These are phyloP conservation scores for Neopipo cinnamomea DNA, from an alignment of 2,113 vertebrate species.

Conservation along the genomic window DNA sequence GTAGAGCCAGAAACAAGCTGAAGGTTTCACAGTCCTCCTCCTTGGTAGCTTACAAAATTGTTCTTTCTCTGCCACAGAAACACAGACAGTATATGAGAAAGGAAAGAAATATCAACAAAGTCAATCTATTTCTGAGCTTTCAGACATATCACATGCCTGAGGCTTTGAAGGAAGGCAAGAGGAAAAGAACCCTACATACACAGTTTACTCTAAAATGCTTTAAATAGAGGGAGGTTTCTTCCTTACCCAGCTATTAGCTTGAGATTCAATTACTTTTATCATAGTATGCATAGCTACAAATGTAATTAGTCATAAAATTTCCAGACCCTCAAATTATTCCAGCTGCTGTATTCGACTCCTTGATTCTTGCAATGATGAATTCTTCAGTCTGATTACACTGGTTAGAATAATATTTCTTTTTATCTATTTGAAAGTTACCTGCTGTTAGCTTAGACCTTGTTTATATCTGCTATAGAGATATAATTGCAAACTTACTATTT, in stretches of 20 bases:
- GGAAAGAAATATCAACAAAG: conserved; percentile 7
- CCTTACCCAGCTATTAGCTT: neutral
- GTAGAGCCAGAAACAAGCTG: neutral
- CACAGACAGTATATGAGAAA: neutral
- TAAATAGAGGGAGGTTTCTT: neutral
- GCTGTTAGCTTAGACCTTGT: conserved; percentile 15
- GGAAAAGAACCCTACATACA: neutral
- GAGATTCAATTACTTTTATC: conserved; percentile 46
- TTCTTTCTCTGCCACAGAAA: neutral
- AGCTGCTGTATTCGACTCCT: neutral
- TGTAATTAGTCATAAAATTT: conserved; percentile 58
- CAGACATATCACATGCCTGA: neutral
- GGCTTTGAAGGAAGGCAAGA: neutral
- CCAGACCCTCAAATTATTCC: conserved; percentile 39
- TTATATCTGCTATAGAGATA: conserved; percentile 14
- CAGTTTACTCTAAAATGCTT: neutral
- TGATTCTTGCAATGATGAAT: conserved; percentile 10
- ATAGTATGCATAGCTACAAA: conserved; percentile 39
- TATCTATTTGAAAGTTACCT: conserved; percentile 29
- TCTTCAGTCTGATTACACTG: conserved; percentile 1
- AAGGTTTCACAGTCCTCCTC: neutral
- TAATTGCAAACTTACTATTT: conserved; percentile 47
- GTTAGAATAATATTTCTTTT: conserved; percentile 34
- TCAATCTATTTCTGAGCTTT: neutral
- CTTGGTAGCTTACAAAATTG: neutral